These are phyloP conservation scores for Crossocerus cetratus DNA, from an alignment of 2,888 invertebrate genomes.

Conservation along the genomic window DNA sequence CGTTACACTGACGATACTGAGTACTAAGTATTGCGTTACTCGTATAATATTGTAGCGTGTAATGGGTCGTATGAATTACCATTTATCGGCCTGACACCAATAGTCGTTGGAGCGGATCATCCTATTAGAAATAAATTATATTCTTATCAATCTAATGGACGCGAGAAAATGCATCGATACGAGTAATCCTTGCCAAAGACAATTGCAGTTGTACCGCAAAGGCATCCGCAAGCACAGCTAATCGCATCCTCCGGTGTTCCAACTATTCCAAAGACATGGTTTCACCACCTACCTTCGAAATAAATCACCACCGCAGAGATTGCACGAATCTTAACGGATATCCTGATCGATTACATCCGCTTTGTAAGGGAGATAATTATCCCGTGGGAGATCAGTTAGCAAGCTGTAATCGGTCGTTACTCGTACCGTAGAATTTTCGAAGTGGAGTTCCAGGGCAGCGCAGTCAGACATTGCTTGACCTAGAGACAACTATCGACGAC, in stretches of 20 bases:
- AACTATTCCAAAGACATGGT: neutral
- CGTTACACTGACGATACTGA: slow-evolving; percentile 51
- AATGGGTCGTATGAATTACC: slow-evolving; percentile 43
- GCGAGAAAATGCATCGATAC: slow-evolving; percentile 61
- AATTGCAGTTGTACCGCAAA: neutral
- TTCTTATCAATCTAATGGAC: slow-evolving; percentile 67
- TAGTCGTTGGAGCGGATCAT: slow-evolving; percentile 56
- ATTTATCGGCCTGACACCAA: slow-evolving; percentile 31
- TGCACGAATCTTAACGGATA: too few relatives aligned
- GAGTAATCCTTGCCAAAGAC: slow-evolving; percentile 50
- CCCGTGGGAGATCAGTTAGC: neutral
- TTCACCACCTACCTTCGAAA: too few relatives aligned
- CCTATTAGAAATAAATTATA: slow-evolving; percentile 65
- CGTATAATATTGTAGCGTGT: slow-evolving; percentile 55
- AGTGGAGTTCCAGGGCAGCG: slow-evolving; percentile 45
- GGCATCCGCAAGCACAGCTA: neutral
- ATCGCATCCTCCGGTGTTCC: neutral
- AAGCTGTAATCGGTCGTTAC: slow-evolving; percentile 18
- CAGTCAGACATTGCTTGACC: slow-evolving; percentile 10
- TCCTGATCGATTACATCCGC: too few relatives aligned
- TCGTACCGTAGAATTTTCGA: slow-evolving; percentile 41
- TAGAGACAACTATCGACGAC: slow-evolving; percentile 72
- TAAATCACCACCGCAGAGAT: too few relatives aligned
- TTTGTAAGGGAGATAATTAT: too few relatives aligned
- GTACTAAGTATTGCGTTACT: slow-evolving; percentile 61